These are phyloP conservation scores for Metellina segmentata DNA, from an alignment of 2,888 invertebrate species.

Conservation along the genomic window DNA sequence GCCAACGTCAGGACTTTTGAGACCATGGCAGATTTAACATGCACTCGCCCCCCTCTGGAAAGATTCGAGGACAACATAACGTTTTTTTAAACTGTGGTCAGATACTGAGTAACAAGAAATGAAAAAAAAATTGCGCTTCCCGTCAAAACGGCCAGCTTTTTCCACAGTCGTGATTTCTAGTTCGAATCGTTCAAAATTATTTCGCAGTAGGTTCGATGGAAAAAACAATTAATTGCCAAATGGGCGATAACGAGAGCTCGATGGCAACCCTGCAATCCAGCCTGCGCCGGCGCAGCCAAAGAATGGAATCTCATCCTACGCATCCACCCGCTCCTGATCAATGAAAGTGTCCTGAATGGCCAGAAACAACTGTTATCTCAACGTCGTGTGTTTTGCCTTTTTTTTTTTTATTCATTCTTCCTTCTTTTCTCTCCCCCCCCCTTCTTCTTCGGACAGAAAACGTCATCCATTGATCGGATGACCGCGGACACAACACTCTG, in stretches of 20 bases:
- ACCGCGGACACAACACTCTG: background rate
- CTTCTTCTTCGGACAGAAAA: background rate
- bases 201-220: too few relatives aligned
- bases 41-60: too few relatives aligned
- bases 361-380: conserved; percentile 51
- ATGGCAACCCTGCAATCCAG: background rate
- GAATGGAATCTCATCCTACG: conserved; percentile 74
- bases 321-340: conserved; percentile 73
- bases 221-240: background rate
- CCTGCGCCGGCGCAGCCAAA: conserved; percentile 58
- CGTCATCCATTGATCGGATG: background rate
- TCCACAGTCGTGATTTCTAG: too few relatives aligned
- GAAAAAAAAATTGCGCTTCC: too few relatives aligned
- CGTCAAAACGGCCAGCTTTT: too few relatives aligned
- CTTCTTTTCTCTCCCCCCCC: background rate
- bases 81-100: too few relatives aligned
- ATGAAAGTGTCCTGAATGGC: conserved; percentile 76
- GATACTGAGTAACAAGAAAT: too few relatives aligned
- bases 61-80: too few relatives aligned
- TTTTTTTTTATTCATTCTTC: conserved; percentile 6
- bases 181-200: too few relatives aligned
- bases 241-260: conserved; percentile 1
- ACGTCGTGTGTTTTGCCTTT: conserved; percentile 27
- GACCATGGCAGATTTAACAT: too few relatives aligned
- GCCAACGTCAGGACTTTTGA: too few relatives aligned